Conservation (phyloP, 2,888 invertebrate species). For the Nephrocerus scutellatus region DNA sequence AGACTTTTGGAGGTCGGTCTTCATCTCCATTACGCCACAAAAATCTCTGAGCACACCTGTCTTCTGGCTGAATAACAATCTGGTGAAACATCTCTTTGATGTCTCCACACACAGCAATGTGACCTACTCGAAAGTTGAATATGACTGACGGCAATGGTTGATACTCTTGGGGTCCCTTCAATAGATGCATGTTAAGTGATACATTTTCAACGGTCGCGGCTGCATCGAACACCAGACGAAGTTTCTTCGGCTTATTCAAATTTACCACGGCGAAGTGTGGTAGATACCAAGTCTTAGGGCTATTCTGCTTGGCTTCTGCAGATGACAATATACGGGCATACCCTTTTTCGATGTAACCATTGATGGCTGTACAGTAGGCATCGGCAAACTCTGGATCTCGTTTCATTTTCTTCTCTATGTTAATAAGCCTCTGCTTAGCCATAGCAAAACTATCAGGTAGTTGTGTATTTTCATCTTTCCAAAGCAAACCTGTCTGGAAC, state of each 20-base stretch:
- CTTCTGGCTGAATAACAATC: conserved; percentile 7
- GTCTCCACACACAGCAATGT: conserved; percentile 17
- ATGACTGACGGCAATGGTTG: conserved; percentile 16
- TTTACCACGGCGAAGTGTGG: conserved; percentile 23
- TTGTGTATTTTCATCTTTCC: conserved; percentile 12
- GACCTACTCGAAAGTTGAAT: conserved; percentile 17
- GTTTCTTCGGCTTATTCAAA: conserved; percentile 14
- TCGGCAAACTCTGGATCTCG: conserved; percentile 9
- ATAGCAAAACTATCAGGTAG: conserved; percentile 15
- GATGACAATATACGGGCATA: conserved; percentile 16
- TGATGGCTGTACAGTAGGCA: conserved; percentile 13
- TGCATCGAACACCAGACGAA: conserved; percentile 19
- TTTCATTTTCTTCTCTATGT: conserved; percentile 16
- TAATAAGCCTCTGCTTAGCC: conserved; percentile 15
- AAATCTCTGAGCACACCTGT: conserved; percentile 8
- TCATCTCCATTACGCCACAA: conserved; percentile 21
- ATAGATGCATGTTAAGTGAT: conserved; percentile 16
- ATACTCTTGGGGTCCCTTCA: conserved; percentile 19
- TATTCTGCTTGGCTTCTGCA: conserved; percentile 7
- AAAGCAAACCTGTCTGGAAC: conserved; percentile 15
- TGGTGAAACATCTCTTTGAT: conserved; percentile 22
- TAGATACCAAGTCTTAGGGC: conserved; percentile 24
- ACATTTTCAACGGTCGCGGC: conserved; percentile 15
- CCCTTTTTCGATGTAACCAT: conserved; percentile 9
- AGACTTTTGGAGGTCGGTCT: conserved; percentile 8